Evolutionary conservation across 2,888 invertebrate species (phyloP).

Genomic region (Melanostoma mellinum): DNA sequence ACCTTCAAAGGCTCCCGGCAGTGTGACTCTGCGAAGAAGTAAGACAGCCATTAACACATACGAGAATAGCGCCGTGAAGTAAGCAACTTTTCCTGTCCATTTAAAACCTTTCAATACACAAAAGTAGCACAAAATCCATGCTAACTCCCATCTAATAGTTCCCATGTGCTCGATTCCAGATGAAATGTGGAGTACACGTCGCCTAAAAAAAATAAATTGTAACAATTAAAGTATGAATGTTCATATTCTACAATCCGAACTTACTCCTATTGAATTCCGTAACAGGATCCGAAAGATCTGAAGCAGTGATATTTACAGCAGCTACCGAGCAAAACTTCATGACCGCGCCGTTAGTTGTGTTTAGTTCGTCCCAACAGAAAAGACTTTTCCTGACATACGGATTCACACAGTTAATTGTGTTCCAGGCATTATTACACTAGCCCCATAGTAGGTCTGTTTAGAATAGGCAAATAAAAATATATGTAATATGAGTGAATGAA

Average conservation of each 20-base stretch:
- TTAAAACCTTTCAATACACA: slow-evolving; percentile 99
- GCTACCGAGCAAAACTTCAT: slow-evolving; percentile 82
- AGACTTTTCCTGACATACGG: slow-evolving; percentile 91
- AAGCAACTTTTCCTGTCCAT: slow-evolving; percentile 99
- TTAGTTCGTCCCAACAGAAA: slow-evolving; percentile 87
- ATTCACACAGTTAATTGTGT: slow-evolving; percentile 94
- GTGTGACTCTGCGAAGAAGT: slow-evolving; percentile 93
- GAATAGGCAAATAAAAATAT: background rate
- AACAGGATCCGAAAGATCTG: slow-evolving; percentile 93
- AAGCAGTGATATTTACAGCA: slow-evolving; percentile 85
- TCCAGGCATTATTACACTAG: slow-evolving; percentile 97
- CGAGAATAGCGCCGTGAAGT: slow-evolving; percentile 97
- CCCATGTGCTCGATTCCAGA: slow-evolving; percentile 95
- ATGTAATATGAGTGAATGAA: background rate
- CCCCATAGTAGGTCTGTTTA: slow-evolving; percentile 95
- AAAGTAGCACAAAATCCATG: slow-evolving; percentile 97
- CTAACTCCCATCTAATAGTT: slow-evolving; percentile 95
- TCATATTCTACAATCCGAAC: slow-evolving; percentile 79
- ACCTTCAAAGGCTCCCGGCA: slow-evolving; percentile 95
- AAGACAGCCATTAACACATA: slow-evolving; percentile 94
- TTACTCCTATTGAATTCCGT: slow-evolving; percentile 99
- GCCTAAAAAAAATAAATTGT: slow-evolving; percentile 83
- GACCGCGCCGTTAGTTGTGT: slow-evolving; percentile 78
- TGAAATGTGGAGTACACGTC: slow-evolving; percentile 95
- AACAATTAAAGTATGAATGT: slow-evolving; percentile 80